A percentile compares a stretch with the other conserved stretches of the same genome.
phyloP scores from a whole-genome alignment of 2,797 vertebrate species.

The Aeoliscus strigatus region DNA sequence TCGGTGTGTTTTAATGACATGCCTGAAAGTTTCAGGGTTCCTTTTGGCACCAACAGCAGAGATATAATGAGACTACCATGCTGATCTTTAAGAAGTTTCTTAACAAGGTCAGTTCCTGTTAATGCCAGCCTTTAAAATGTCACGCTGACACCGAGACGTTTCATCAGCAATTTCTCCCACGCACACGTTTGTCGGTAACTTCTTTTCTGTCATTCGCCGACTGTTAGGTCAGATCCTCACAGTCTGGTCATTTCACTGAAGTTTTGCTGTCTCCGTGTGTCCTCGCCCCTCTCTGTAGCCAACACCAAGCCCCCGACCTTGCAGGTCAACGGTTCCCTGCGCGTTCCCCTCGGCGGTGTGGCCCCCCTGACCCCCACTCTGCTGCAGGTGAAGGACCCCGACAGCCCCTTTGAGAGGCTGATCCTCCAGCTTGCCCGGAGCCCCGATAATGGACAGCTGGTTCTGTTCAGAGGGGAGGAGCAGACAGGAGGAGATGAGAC shows the following conservation, averaged over 20 bases:
- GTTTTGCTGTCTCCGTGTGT: background rate
- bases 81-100: constrained; percentile 14
- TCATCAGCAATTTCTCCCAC: no score
- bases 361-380: constrained; percentile 68
- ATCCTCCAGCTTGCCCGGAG: constrained; percentile 70
- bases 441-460: constrained; percentile 80
- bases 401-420: constrained; percentile 54
- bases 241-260: no score
- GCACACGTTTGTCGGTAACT: no score
- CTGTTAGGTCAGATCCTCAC: no score
- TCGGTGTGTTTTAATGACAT: no score
- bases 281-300: constrained; percentile 53
- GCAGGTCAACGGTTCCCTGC: constrained; percentile 72
- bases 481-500: constrained; percentile 19
- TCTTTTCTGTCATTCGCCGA: no score
- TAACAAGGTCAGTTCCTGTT: constrained; percentile 35
- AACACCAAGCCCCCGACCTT: constrained; percentile 65
- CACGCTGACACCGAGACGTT: no score
- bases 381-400: constrained; percentile 65
- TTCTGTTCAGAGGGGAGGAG: constrained; percentile 37
- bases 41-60: constrained; percentile 33
- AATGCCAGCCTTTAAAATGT: constrained; percentile 29
- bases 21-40: constrained; percentile 8
- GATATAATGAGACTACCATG: constrained; percentile 27
- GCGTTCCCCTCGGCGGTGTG: constrained; percentile 76